Evolutionary conservation across 2,888 invertebrate genomes (phyloP), one percentile per base, ranked within the genome.

Genomic region (Thalpophila matura): DNA sequence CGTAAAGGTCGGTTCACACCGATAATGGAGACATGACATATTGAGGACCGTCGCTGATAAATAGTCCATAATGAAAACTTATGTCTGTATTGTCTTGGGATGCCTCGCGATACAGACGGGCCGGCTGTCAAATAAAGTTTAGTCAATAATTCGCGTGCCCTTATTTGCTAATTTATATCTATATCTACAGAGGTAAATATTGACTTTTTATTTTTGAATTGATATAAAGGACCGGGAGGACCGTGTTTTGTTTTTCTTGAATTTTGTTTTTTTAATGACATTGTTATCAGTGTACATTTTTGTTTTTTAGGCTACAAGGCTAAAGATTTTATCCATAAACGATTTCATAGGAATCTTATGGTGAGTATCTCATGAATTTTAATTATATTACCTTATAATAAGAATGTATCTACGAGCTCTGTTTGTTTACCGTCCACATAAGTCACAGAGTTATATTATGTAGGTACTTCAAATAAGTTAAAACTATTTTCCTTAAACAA

Each of bases 1-100:
- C 65, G 35, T 73, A 86, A 85, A 88, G 87, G 88, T 87, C 85
- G 75, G 66, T 79, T 79, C 82, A 82, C 87, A 88, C 85, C 84
- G 87, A 89, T 90, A 89, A 92, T 91, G 83, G 84, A 90, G 87
- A 91, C 91, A 88, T 89, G 93, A 90, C 91, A 88, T 86, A 93
- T 93, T 89, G 91, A 90, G 90, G 89, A 74, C 86, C 81, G 73
- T 59, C 67, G 60, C 55, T 82, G 87, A 89, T 89, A 89, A 86
- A 85, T 80, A 82, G 70, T 76, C 79, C 89, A 90, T 92, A 92
- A 88, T 88, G 83, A 83, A 82, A 84, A 86, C 79, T 85, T 86
- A 88, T 88, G 86, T 84, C 83, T 88, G 83, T 83, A 89, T 58
- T 45, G 62, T 60, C 53, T 80, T 51, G 61, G 22, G 43, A 42